Percentiles rank a stretch among this genome's conserved stretches.
Conservation (phyloP, 1,140 invertebrate genomes). For the Papilio dardanus region DNA sequence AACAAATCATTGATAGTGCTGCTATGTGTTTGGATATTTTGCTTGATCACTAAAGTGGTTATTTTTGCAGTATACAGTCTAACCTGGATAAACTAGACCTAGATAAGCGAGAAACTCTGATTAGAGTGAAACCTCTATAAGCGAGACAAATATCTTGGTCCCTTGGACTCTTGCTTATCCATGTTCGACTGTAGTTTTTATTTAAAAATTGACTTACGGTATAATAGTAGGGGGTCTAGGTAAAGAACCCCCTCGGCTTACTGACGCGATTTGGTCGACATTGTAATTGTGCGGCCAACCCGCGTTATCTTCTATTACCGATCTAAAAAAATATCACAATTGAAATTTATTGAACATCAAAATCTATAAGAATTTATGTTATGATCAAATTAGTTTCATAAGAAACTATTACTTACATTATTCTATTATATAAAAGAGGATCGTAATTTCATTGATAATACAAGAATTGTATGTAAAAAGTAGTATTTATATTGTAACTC, state of each 20-base stretch:
- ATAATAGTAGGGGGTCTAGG: slow-evolving; percentile 75
- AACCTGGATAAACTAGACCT: too few species aligned
- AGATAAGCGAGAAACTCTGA: too few species aligned
- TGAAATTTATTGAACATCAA: slow-evolving; percentile 23
- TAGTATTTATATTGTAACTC: neutral
- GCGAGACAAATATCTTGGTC: too few species aligned
- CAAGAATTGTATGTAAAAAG: too few species aligned
- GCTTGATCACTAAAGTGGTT: neutral
- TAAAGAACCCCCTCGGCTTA: slow-evolving; percentile 73
- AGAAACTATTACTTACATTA: neutral
- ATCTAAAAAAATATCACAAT: slow-evolving; percentile 64
- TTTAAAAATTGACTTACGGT: slow-evolving; percentile 63
- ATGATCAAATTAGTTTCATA: neutral
- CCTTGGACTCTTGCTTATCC: too few species aligned
- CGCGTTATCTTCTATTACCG: slow-evolving; percentile 81
- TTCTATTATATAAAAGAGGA: too few species aligned
- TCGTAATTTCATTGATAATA: too few species aligned
- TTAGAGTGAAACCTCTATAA: too few species aligned
- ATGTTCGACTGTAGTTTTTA: too few species aligned
- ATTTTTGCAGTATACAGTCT: neutral
- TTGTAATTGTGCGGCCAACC: slow-evolving; percentile 78
- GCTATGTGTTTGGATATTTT: neutral
- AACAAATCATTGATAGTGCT: neutral
- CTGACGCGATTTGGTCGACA: slow-evolving; percentile 78
- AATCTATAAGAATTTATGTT: neutral